These are phyloP conservation scores for Thereva unica DNA, from an alignment of 2,888 invertebrate species.

Conservation along the genomic window DNA sequence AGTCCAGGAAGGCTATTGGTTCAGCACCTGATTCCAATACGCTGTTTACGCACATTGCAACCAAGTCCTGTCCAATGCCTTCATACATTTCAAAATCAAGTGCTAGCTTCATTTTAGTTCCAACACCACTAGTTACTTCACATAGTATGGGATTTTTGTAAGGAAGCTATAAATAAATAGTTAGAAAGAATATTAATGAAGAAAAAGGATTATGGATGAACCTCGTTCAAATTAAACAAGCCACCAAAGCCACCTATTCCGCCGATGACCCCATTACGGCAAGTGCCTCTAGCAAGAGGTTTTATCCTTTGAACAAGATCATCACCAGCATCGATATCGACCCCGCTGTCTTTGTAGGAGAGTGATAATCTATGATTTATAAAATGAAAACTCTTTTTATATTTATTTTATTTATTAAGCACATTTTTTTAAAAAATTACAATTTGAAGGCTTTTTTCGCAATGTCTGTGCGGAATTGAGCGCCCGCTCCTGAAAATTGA, in stretches of 20 bases:
- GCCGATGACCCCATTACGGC: slow-evolving; percentile 77
- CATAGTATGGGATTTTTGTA: slow-evolving; percentile 85
- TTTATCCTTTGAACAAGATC: slow-evolving; percentile 82
- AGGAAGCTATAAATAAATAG: slow-evolving; percentile 45
- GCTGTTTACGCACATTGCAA: slow-evolving; percentile 98
- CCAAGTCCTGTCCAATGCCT: slow-evolving; percentile 90
- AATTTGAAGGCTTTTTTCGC: slow-evolving; percentile 83
- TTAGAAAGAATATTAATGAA: neutral
- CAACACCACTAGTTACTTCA: slow-evolving; percentile 95
- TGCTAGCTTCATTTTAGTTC: slow-evolving; percentile 93
- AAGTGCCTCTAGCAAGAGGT: slow-evolving; percentile 77
- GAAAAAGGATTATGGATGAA: slow-evolving; percentile 45
- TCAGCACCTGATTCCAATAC: slow-evolving; percentile 93
- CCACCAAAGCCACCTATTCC: slow-evolving; percentile 93
- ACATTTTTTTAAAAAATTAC: slow-evolving; percentile 57
- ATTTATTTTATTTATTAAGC: slow-evolving; percentile 29
- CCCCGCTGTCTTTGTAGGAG: slow-evolving; percentile 89
- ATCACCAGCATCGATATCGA: slow-evolving; percentile 92
- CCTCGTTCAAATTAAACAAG: slow-evolving; percentile 80
- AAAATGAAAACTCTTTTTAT: slow-evolving; percentile 1
- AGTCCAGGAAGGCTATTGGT: slow-evolving; percentile 95
- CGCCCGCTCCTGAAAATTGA: slow-evolving; percentile 81
- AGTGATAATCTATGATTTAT: slow-evolving; percentile 52
- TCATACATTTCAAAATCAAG: slow-evolving; percentile 76
- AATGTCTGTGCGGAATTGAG: slow-evolving; percentile 87